Evolutionary conservation across 2,888 invertebrate species (phyloP), one percentile per base, ranked within the genome.

Genomic region (Agrenia bidenticulata): DNA sequence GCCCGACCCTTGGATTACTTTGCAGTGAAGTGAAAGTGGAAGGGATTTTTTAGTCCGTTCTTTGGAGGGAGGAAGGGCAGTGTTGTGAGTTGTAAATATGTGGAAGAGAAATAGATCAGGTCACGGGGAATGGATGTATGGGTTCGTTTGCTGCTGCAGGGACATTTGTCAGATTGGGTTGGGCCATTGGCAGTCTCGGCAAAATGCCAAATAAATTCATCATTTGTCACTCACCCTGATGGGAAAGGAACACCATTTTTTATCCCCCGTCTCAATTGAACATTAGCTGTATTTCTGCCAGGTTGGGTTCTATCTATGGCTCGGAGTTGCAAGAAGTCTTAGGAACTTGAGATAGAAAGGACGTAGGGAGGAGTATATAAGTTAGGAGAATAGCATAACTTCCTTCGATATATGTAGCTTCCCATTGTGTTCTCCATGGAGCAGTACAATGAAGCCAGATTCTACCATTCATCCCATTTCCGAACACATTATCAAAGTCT

Each of bases 171-270:
- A 41, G 56, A 56, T 37, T 21, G 32, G 23, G 19, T 58, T 50
- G 53, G 41, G 53, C 21, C 42, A 57, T 69, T 53, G 51, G 51
- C 57, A 61, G 32, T 27, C 42, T 51, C 42, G 67, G 67, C 67
- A 63, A 17, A 59, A n/a, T 67, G 65, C 67, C 67, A 70, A 67
- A 67, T 67, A 66, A 70, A 70, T 68, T 63, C 62, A 66, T 70
- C 70, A 66, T 66, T 70, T 68, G 68, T 70, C 68, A 51, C 61
- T 68, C 66, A 65, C 50, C 42, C 32, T 54, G 62, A 60, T 58
- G 61, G 54, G 39, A 57, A 50, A 57, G 49, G 49, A 53, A 55
- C 53, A 39, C 58, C 19, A 61, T 62, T 66, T 66, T 69, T 64
- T 63, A 54, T 17, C 45, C 45, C 19, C 60, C 58, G 57, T 64